Conservation (phyloP, 2,113 vertebrate species). For the Antechinus stuartii region DNA sequence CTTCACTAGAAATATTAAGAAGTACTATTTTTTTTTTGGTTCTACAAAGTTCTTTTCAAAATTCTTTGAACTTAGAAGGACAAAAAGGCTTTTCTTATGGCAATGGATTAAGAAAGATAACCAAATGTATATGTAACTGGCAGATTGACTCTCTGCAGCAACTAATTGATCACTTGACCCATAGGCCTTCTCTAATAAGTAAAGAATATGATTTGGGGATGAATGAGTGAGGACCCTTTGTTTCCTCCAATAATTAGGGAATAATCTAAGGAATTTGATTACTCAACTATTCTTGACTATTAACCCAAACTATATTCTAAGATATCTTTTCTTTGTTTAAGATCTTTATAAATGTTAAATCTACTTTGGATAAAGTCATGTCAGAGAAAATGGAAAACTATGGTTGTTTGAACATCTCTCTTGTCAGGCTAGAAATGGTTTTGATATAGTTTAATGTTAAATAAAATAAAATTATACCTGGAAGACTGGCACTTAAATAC, state of each 20-base stretch:
- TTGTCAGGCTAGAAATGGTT: too few species aligned
- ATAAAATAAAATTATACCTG: too few species aligned
- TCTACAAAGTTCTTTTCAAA: background rate
- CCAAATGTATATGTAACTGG: background rate
- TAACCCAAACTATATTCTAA: background rate
- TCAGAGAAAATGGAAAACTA: background rate
- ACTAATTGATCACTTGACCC: background rate
- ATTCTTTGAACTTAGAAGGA: background rate
- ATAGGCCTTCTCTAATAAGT: background rate
- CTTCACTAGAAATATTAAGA: background rate
- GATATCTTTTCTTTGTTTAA: background rate
- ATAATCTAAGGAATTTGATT: background rate
- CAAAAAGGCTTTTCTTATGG: background rate
- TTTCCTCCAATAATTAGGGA: background rate
- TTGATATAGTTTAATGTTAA: too few species aligned
- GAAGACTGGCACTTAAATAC: too few species aligned
- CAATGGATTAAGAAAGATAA: background rate
- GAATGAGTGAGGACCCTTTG: background rate
- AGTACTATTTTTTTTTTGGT: background rate
- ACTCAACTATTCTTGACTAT: background rate
- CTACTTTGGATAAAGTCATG: background rate
- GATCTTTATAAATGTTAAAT: background rate
- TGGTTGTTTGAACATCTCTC: too few species aligned
- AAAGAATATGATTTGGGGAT: background rate
- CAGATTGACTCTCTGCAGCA: background rate